Percentiles rank a stretch among this genome's conserved stretches.
These are phyloP conservation scores for Labroides dimidiatus DNA, from an alignment of 2,797 vertebrate genomes.

Conservation along the genomic window DNA sequence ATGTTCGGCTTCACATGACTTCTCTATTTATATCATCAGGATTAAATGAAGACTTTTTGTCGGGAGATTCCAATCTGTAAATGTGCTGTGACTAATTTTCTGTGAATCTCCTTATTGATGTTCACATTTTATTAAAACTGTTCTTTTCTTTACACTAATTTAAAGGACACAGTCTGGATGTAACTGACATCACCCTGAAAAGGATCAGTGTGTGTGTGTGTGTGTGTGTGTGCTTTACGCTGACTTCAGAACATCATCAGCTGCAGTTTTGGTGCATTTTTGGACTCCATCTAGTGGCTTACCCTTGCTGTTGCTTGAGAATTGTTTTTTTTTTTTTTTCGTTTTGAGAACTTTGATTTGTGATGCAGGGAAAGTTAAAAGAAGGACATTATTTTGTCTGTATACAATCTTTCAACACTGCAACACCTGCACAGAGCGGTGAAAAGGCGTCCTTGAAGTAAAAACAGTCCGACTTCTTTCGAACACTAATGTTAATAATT, in stretches of 20 bases:
- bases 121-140: conserved; percentile 11
- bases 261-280: conserved; percentile 22
- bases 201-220: background rate
- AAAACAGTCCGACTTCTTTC: conserved; percentile 12
- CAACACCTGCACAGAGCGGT: conserved; percentile 31
- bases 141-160: conserved; percentile 16
- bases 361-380: background rate
- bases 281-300: conserved; percentile 76
- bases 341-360: background rate
- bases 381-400: background rate
- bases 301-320: conserved; percentile 12
- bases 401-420: background rate
- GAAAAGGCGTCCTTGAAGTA: conserved; percentile 5
- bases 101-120: conserved; percentile 5
- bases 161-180: conserved; percentile 7
- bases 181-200: background rate
- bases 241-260: conserved; percentile 9
- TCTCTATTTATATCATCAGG: conserved; percentile 34
- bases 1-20: conserved; percentile 36
- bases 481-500: conserved; percentile 61
- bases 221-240: background rate
- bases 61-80: conserved; percentile 22
- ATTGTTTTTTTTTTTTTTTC: too few species aligned
- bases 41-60: conserved; percentile 44
- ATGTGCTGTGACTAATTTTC: conserved; percentile 41